phyloP scores from a whole-genome alignment of 2,797 vertebrate genomes.

The Aratinga solstitialis region DNA sequence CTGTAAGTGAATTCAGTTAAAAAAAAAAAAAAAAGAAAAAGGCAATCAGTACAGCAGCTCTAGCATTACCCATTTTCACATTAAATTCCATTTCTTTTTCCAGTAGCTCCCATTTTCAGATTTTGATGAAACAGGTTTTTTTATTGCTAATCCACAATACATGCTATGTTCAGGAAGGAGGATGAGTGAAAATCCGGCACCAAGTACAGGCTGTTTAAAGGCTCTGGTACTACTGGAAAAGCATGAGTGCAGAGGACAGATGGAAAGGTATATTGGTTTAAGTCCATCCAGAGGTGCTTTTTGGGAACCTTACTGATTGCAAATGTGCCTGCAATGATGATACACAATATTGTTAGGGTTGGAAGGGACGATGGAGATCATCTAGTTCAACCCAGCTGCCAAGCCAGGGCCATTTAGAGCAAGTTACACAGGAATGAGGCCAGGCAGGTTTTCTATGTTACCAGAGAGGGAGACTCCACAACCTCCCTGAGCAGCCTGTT shows the following conservation, averaged over 20 bases:
- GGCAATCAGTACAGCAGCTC: not conserved
- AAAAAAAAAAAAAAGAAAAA: not conserved
- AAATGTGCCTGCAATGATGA: not conserved
- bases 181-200: not conserved
- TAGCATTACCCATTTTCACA: slow-evolving; percentile 23
- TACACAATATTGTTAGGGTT: not conserved
- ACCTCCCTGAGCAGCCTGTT: not conserved
- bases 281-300: not conserved
- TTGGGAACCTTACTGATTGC: not conserved
- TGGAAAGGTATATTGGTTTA: not conserved
- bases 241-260: not conserved
- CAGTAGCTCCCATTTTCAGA: slow-evolving; percentile 13
- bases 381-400: not conserved
- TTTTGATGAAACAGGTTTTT: slow-evolving; percentile 34
- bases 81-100: slow-evolving; percentile 48
- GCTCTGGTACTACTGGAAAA: not conserved
- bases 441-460: not conserved
- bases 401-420: not conserved
- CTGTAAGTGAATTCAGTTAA: not conserved
- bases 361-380: not conserved
- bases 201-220: not conserved
- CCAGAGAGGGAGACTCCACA: not conserved
- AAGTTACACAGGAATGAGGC: not conserved
- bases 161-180: not conserved
- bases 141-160: slow-evolving; percentile 1